Conservation (phyloP, 2,888 invertebrate genomes). For the Drosophila paranaensis region DNA sequence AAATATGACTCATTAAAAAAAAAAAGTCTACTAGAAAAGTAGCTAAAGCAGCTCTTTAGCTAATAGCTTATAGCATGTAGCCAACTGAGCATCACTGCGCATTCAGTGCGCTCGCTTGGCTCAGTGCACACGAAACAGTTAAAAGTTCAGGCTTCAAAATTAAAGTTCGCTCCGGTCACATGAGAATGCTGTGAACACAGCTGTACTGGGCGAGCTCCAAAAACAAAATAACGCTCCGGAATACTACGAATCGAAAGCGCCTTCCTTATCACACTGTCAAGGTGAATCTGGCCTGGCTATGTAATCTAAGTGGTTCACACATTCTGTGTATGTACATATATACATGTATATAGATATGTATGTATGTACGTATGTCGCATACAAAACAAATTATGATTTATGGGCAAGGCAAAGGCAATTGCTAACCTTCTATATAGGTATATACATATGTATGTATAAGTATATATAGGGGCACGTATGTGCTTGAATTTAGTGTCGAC, state of each 20-base stretch:
- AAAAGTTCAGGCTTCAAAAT: constrained; percentile 11
- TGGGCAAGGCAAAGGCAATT: constrained; percentile 21
- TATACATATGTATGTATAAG: not conserved
- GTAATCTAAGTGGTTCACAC: constrained; percentile 39
- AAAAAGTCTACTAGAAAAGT: not conserved
- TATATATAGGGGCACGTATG: not conserved
- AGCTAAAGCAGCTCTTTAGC: not conserved
- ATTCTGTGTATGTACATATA: constrained; percentile 1
- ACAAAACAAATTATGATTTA: constrained; percentile 45
- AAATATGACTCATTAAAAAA: not conserved
- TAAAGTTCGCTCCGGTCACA: constrained; percentile 12
- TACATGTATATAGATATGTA: not conserved
- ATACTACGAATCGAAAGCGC: constrained; percentile 16
- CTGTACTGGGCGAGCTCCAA: constrained; percentile 32
- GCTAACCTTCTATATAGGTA: constrained; percentile 26
- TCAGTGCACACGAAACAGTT: constrained; percentile 12
- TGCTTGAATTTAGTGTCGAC: constrained; percentile 8
- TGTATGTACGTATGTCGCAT: constrained; percentile 18
- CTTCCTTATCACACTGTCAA: constrained; percentile 54
- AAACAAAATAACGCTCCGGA: not conserved
- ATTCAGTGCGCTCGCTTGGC: not conserved
- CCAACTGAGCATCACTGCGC: not conserved
- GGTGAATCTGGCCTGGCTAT: constrained; percentile 50
- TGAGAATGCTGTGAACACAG: constrained; percentile 36
- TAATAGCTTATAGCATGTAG: not conserved